These are phyloP conservation scores for Lutraria lutraria DNA, from an alignment of 2,888 invertebrate genomes.

Conservation along the genomic window DNA sequence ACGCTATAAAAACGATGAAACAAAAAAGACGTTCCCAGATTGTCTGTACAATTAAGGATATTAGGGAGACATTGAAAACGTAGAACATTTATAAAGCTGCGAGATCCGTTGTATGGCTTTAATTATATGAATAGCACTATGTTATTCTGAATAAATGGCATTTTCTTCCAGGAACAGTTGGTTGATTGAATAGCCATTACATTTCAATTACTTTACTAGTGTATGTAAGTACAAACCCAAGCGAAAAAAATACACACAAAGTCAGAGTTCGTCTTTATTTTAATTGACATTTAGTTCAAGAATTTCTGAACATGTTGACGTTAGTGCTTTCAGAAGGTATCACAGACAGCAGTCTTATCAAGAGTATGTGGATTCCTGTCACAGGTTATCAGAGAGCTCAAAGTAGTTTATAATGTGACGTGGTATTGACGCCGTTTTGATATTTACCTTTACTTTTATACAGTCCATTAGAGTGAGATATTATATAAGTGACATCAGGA, in stretches of 20 bases:
- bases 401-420: too few species aligned
- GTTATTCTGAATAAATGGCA: neutral
- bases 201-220: neutral
- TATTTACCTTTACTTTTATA: too few species aligned
- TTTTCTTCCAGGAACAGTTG: neutral
- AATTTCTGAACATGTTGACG: neutral
- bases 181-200: neutral
- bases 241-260: neutral
- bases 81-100: neutral
- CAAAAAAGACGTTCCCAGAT: neutral
- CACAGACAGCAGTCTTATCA: too few species aligned
- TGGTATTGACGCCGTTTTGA: too few species aligned
- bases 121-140: neutral
- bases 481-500: too few species aligned
- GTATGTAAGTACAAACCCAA: neutral
- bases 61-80: neutral
- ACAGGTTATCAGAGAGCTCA: too few species aligned
- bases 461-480: too few species aligned
- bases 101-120: neutral
- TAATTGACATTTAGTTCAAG: neutral
- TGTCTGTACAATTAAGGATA: neutral
- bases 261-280: neutral
- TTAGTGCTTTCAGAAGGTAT: neutral
- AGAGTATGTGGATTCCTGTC: too few species aligned
- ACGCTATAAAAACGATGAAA: neutral